phyloP scores from a whole-genome alignment of 2,113 vertebrate species.

The Mystacornis crossleyi region DNA sequence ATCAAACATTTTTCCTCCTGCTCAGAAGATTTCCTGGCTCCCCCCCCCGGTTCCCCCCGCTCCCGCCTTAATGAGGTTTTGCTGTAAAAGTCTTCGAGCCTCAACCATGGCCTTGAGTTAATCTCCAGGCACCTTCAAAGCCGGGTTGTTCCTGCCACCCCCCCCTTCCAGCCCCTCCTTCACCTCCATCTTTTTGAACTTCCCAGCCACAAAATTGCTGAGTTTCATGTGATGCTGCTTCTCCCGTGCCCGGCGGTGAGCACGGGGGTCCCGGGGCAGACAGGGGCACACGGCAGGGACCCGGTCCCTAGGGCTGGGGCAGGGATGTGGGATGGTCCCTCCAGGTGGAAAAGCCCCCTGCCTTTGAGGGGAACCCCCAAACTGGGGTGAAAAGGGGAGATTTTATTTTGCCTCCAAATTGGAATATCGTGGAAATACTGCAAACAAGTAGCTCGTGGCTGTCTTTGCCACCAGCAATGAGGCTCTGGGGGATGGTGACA shows the following conservation, averaged over 20 bases:
- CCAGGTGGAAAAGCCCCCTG: background rate
- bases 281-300: accelerated
- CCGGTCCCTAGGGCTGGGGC: accelerated
- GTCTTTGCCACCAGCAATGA: accelerated
- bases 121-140: slow-evolving; percentile 66
- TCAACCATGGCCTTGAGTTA: slow-evolving; percentile 54
- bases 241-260: accelerated
- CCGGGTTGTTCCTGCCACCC: background rate
- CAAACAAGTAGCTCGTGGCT: background rate
- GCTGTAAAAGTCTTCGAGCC: slow-evolving; percentile 43
- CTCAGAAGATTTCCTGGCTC: slow-evolving; percentile 34
- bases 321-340: background rate
- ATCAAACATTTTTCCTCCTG: no score
- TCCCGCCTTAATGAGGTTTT: slow-evolving; percentile 53
- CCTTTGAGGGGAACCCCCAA: background rate
- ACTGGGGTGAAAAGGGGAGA: background rate
- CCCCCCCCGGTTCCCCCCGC: background rate
- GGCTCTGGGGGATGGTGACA: background rate
- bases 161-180: background rate
- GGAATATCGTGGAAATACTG: background rate
- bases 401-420: background rate
- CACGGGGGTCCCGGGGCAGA: accelerated
- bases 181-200: slow-evolving; percentile 28
- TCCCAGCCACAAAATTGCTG: background rate
- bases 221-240: background rate